These are phyloP conservation scores for Monomorium pharaonis DNA, from an alignment of 1,140 invertebrate genomes.

Conservation along the genomic window DNA sequence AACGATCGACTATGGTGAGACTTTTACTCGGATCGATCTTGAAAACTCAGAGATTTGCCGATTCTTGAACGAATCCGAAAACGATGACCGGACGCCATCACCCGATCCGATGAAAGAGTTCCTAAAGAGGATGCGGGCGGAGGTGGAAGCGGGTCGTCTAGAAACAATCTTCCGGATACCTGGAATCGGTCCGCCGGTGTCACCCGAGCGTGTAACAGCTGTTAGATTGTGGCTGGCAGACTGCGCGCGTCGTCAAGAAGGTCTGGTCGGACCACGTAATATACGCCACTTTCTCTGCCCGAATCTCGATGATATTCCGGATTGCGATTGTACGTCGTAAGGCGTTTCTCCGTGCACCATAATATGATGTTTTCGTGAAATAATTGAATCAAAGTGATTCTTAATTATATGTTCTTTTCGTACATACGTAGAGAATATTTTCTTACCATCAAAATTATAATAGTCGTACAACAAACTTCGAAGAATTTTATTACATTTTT, in stretches of 20 bases:
- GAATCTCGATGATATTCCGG: constrained; percentile 64
- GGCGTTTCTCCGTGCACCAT: no score
- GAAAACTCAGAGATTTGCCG: constrained; percentile 48
- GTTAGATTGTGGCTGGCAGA: constrained; percentile 78
- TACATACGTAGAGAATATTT: background rate
- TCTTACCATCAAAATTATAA: no score
- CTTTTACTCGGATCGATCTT: constrained; percentile 11
- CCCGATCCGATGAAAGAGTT: constrained; percentile 73
- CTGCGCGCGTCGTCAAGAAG: constrained; percentile 78
- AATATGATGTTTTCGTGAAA: background rate
- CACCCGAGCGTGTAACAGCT: constrained; percentile 71
- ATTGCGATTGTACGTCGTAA: background rate
- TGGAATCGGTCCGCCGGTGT: constrained; percentile 80
- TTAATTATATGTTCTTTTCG: background rate
- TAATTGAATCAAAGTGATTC: background rate
- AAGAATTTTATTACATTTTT: no score
- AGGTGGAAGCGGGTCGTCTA: constrained; percentile 58
- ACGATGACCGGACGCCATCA: constrained; percentile 2
- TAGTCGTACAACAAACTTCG: no score
- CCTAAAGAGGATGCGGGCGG: constrained; percentile 73
- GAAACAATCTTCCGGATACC: constrained; percentile 61
- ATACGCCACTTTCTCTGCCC: constrained; percentile 81
- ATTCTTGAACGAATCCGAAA: constrained; percentile 38
- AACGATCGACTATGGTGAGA: constrained; percentile 34
- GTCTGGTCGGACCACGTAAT: constrained; percentile 80